These are phyloP conservation scores for Plebejus melissa DNA, from an alignment of 2,888 invertebrate species.

Conservation along the genomic window DNA sequence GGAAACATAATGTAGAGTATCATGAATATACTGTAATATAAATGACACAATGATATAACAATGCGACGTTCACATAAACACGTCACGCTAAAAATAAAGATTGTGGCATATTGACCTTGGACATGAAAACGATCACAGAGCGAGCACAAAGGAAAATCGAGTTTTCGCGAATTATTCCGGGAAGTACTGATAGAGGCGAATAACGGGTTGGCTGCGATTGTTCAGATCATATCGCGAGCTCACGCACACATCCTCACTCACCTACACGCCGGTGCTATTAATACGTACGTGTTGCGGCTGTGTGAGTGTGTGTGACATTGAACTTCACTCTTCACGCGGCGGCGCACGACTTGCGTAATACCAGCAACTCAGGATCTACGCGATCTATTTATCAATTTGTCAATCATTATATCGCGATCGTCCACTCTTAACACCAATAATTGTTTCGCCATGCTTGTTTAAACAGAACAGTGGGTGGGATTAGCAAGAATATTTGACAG, in stretches of 20 bases:
- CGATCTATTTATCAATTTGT: constrained; percentile 18
- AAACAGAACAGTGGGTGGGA: neutral
- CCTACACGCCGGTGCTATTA: constrained; percentile 32
- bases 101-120: constrained; percentile 69
- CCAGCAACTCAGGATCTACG: constrained; percentile 34
- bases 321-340: constrained; percentile 76
- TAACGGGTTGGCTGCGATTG: constrained; percentile 72
- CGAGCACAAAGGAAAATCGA: constrained; percentile 56
- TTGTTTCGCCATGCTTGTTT: neutral
- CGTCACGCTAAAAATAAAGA: constrained; percentile 47
- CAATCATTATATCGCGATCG: neutral
- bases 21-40: neutral
- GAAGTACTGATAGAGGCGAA: constrained; percentile 69
- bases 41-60: neutral
- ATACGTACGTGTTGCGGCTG: constrained; percentile 36
- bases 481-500: neutral
- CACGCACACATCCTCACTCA: constrained; percentile 47
- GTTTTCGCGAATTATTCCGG: constrained; percentile 72
- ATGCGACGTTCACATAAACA: constrained; percentile 32
- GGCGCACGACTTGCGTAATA: constrained; percentile 71
- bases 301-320: constrained; percentile 73
- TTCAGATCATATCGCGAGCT: constrained; percentile 55
- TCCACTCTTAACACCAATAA: neutral
- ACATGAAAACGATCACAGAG: constrained; percentile 55
- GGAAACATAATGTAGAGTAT: no score